A percentile compares a stretch with the other conserved stretches of the same genome.
These are phyloP conservation scores for Plestiodon gilberti DNA, from an alignment of 2,113 vertebrate species.

Conservation along the genomic window DNA sequence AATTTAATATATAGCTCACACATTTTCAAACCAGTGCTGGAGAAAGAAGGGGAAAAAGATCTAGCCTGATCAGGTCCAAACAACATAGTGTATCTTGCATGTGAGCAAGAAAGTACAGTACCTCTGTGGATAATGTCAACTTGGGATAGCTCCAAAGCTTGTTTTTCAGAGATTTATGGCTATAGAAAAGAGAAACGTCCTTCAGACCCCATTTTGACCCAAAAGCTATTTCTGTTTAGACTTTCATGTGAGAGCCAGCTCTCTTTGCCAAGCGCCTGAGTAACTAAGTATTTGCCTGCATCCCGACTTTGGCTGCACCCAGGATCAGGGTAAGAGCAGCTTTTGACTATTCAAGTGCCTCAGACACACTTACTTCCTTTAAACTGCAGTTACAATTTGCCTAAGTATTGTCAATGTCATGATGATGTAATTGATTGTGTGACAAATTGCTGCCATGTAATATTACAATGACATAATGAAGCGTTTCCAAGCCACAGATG, in stretches of 20 bases:
- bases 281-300: neutral
- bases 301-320: neutral
- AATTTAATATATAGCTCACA: neutral
- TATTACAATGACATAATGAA: neutral
- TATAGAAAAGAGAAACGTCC: slow-evolving; percentile 6
- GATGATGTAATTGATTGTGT: neutral
- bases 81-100: slow-evolving; percentile 2
- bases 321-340: neutral
- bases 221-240: slow-evolving; percentile 26
- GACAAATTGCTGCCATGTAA: neutral
- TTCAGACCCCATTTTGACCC: slow-evolving; percentile 17
- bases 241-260: slow-evolving; percentile 16
- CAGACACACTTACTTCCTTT: neutral
- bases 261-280: neutral
- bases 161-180: slow-evolving; percentile 22
- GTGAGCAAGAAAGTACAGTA: neutral
- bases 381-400: neutral
- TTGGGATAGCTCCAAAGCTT: slow-evolving; percentile 6
- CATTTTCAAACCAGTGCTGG: neutral
- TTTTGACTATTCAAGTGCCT: neutral
- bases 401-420: neutral
- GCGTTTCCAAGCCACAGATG: neutral
- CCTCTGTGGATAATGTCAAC: slow-evolving; percentile 2
- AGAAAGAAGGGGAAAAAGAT: neutral
- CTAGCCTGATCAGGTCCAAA: slow-evolving; percentile 13